Evolutionary conservation across 2,888 invertebrate genomes (phyloP).

Genomic region (Aquatica leii): DNA sequence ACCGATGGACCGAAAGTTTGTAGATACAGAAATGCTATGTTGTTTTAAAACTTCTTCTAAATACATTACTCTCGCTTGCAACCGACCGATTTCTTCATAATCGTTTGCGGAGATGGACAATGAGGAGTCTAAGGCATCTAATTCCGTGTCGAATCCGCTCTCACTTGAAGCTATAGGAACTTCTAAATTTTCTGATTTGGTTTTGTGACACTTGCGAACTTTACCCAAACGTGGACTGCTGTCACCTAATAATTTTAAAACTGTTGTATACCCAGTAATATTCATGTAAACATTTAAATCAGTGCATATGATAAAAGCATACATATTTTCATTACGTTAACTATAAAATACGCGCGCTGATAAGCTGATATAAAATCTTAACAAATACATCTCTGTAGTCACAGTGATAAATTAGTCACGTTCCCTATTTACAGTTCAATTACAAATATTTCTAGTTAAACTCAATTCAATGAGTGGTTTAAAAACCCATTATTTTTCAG

Average conservation of each 20-base stretch:
- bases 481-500: no score
- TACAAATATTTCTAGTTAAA: no score
- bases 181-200: constrained; percentile 59
- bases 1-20: constrained; percentile 44
- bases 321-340: no score
- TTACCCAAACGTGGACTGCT: constrained; percentile 68
- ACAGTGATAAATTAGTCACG: no score
- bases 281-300: not conserved
- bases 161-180: constrained; percentile 56
- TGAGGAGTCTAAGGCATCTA: constrained; percentile 56
- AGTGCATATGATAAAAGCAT: not conserved
- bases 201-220: constrained; percentile 65
- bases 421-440: no score
- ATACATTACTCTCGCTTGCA: constrained; percentile 57
- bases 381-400: no score
- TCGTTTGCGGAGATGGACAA: constrained; percentile 49
- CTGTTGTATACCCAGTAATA: no score
- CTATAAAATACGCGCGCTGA: no score
- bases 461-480: no score
- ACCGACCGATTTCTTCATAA: constrained; percentile 40
- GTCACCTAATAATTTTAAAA: constrained; percentile 54
- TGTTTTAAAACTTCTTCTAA: constrained; percentile 57
- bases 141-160: constrained; percentile 60
- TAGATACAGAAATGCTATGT: constrained; percentile 52
- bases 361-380: no score